Evolutionary conservation across 2,888 invertebrate species (phyloP).

Genomic region (Amaurobius ferox): DNA sequence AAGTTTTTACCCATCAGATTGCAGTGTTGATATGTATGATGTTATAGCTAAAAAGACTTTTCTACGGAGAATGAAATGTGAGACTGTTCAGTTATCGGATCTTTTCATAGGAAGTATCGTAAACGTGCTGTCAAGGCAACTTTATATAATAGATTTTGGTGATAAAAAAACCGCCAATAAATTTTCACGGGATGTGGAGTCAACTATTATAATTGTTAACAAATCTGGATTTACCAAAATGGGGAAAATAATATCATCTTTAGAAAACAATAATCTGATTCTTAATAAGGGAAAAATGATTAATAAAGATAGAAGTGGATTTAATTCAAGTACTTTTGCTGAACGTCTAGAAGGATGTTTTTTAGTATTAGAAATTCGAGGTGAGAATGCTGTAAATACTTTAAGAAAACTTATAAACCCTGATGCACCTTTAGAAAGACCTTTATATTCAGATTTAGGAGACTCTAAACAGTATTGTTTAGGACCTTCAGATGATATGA

Average conservation of each 20-base stretch:
- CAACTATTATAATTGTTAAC: constrained; percentile 39
- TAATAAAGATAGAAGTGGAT: constrained; percentile 44
- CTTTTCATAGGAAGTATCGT: constrained; percentile 79
- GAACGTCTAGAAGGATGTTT: constrained; percentile 25
- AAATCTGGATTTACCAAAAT: constrained; percentile 35
- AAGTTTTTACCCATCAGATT: constrained; percentile 35
- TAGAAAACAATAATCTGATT: constrained; percentile 36
- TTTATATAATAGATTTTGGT: constrained; percentile 78
- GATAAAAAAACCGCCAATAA: constrained; percentile 78
- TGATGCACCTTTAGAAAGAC: constrained; percentile 32
- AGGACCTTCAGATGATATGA: constrained; percentile 21
- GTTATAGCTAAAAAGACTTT: constrained; percentile 75
- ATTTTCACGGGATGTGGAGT: constrained; percentile 77
- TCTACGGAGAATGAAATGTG: constrained; percentile 77
- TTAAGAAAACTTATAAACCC: constrained; percentile 82
- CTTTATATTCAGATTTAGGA: constrained; percentile 18
- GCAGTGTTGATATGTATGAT: constrained; percentile 62
- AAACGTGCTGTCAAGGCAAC: constrained; percentile 78
- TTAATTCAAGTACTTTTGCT: constrained; percentile 27
- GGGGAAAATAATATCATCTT: constrained; percentile 36
- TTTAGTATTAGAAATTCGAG: constrained; percentile 85
- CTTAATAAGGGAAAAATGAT: constrained; percentile 53
- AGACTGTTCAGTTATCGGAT: constrained; percentile 76
- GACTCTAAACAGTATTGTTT: constrained; percentile 32
- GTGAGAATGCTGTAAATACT: constrained; percentile 82